phyloP scores from a whole-genome alignment of 2,888 invertebrate species.

The Phalangium opilio region DNA sequence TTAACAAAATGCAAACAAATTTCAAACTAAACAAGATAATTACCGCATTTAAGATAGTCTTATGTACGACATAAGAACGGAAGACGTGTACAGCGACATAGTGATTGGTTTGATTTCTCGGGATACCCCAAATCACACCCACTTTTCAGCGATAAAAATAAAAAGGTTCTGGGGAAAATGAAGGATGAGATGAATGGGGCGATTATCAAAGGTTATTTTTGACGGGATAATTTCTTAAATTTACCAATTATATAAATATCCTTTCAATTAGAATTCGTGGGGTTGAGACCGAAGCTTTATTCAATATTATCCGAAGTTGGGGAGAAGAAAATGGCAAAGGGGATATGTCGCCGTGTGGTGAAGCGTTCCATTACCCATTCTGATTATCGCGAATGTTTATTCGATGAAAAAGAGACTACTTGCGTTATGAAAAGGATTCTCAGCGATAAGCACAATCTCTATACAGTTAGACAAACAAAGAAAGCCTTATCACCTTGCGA shows the following conservation, averaged over 20 bases:
- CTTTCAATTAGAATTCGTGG: conserved; percentile 15
- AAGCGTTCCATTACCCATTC: too few relatives aligned
- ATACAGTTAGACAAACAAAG: neutral
- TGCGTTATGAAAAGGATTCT: too few relatives aligned
- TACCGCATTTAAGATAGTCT: neutral
- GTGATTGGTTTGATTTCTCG: too few relatives aligned
- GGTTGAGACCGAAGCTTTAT: conserved; percentile 10
- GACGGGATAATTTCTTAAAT: too few relatives aligned
- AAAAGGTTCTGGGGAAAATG: conserved; percentile 20
- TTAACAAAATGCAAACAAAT: conserved; percentile 15
- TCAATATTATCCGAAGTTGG: neutral
- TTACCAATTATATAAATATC: too few relatives aligned
- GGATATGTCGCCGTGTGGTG: too few relatives aligned
- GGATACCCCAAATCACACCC: too few relatives aligned
- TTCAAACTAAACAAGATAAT: conserved; percentile 10
- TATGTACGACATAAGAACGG: too few relatives aligned
- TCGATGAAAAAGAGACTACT: too few relatives aligned
- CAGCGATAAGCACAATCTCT: neutral
- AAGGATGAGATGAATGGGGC: conserved; percentile 21
- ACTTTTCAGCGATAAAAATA: conserved; percentile 9
- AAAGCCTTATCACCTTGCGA: neutral
- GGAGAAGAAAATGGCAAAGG: neutral
- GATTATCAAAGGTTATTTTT: conserved; percentile 5
- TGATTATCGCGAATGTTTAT: too few relatives aligned
- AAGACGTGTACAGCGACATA: too few relatives aligned